Conservation (phyloP, 2,113 vertebrate species). For the Erythrocebus patas region DNA sequence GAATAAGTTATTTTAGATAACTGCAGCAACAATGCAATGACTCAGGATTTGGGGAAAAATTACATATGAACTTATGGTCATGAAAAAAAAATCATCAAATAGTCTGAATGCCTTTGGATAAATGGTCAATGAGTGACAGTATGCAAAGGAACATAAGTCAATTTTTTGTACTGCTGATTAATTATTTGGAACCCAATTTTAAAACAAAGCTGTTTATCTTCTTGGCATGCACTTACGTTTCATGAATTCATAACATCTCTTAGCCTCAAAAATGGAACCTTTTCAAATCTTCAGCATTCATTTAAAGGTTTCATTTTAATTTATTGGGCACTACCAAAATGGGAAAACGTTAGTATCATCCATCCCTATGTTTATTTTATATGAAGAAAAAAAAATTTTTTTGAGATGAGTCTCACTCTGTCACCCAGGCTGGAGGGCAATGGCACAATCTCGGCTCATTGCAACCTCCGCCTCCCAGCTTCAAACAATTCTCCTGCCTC, state of each 20-base stretch:
- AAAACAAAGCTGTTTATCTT: neutral
- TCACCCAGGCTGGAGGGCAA: no score
- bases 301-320: conserved; percentile 15
- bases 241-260: neutral
- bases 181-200: neutral
- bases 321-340: neutral
- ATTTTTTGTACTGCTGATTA: neutral
- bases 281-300: conserved; percentile 42
- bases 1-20: neutral
- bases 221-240: neutral
- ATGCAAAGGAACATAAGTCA: neutral
- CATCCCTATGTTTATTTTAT: neutral
- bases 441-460: no score
- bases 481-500: no score
- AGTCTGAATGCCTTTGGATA: neutral
- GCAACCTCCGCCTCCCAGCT: no score
- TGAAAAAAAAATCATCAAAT: neutral
- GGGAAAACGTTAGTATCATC: neutral
- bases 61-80: neutral
- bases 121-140: neutral
- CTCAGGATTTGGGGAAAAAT: neutral
- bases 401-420: no score
- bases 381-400: neutral
- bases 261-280: neutral
- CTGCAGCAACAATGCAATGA: neutral